Percentiles rank a stretch among this genome's conserved stretches.
These are phyloP conservation scores for Phymastichus coffea DNA, from an alignment of 1,140 invertebrate genomes.

Conservation along the genomic window DNA sequence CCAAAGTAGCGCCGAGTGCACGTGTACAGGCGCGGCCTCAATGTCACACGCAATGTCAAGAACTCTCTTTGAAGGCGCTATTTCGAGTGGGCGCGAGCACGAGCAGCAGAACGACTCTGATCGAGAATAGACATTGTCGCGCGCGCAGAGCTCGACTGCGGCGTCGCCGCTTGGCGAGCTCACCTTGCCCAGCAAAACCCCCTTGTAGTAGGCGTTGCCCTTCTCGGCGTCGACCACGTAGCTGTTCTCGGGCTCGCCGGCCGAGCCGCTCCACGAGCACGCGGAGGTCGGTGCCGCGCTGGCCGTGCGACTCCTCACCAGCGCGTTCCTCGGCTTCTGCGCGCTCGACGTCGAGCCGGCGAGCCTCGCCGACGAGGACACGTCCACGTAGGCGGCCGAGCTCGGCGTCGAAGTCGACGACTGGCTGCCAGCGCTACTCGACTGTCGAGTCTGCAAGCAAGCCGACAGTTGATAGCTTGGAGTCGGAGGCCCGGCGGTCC, in stretches of 20 bases:
- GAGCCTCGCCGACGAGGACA: background rate
- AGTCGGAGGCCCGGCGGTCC: too few relatives aligned
- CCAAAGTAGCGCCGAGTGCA: too few relatives aligned
- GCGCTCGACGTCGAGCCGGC: background rate
- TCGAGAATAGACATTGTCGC: too few relatives aligned
- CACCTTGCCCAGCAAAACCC: constrained; percentile 62
- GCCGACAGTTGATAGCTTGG: too few relatives aligned
- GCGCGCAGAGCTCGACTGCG: too few relatives aligned
- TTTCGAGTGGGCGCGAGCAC: too few relatives aligned
- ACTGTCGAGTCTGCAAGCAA: background rate
- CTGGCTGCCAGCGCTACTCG: background rate
- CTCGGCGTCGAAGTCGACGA: constrained; percentile 18
- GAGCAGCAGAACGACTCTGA: too few relatives aligned
- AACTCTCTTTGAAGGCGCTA: too few relatives aligned
- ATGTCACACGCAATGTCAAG: too few relatives aligned
- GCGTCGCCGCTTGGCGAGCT: too few relatives aligned
- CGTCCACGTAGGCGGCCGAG: constrained; percentile 17
- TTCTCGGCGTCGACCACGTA: constrained; percentile 58
- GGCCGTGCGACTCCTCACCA: background rate
- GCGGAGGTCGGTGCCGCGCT: constrained; percentile 18
- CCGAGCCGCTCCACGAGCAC: constrained; percentile 28
- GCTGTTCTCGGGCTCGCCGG: constrained; percentile 51
- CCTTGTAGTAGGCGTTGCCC: constrained; percentile 59
- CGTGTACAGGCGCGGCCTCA: too few relatives aligned
- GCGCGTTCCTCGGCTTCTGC: background rate